These are phyloP conservation scores for Cotesia vestalis DNA, from an alignment of 1,140 invertebrate genomes.

Conservation along the genomic window DNA sequence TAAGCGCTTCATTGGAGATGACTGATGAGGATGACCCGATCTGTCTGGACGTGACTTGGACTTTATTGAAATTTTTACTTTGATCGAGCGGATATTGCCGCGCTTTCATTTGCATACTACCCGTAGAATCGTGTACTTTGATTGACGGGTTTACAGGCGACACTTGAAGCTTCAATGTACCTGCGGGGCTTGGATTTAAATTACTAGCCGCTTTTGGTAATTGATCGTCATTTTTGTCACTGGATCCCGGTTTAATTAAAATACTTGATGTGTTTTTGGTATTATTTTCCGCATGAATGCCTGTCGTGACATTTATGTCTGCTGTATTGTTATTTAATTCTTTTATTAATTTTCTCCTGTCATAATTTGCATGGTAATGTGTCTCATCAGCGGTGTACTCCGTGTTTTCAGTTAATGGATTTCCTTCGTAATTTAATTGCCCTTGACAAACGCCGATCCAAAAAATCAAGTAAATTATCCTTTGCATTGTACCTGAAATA, in stretches of 20 bases:
- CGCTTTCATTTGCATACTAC: conserved; percentile 5
- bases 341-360: conserved; percentile 21
- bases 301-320: conserved; percentile 19
- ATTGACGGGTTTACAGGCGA: conserved; percentile 14
- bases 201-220: conserved; percentile 3
- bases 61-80: conserved; percentile 1
- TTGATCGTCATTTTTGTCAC: background rate
- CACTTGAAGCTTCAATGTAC: conserved; percentile 11
- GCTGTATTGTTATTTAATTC: background rate
- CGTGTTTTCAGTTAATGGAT: conserved; percentile 57
- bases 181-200: background rate
- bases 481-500: background rate
- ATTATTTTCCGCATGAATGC: background rate
- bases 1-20: conserved; percentile 38
- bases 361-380: conserved; percentile 41
- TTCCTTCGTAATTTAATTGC: conserved; percentile 60
- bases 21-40: conserved; percentile 5
- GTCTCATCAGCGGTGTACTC: conserved; percentile 59
- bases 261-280: background rate
- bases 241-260: conserved; percentile 1
- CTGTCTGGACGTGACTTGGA: background rate
- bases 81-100: background rate
- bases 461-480: conserved; percentile 31
- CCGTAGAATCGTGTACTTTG: conserved; percentile 9
- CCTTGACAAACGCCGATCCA: conserved; percentile 39